Base-by-base conservation (phyloP, 1,140 invertebrate species). In the Achroia grisella region DNA sequence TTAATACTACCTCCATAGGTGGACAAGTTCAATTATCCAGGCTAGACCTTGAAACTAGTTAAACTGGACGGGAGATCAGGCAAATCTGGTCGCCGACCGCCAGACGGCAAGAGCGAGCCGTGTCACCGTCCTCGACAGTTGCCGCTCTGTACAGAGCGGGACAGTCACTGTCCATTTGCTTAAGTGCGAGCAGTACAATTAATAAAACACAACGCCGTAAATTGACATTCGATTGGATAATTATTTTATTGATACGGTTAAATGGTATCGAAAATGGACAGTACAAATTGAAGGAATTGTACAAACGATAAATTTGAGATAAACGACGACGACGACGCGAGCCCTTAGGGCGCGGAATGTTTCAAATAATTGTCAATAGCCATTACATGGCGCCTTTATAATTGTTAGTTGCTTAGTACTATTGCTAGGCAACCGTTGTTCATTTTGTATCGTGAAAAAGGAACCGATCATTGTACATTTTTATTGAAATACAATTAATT, bases 201-300 rank as follows among this genome's bases (percentile, higher is more conserved):
- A 28, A 56, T 15, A 14, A 33, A 56, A 68, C 63, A 68, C n/a
- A 67, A 56, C 62, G 39, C 53, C 70, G 62, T 69, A 74, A 78
- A 76, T 76, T 77, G 73, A 53, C 46, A 50, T 53, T 71, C 71
- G 72, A 81, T 78, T 81, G 77, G 74, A 71, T 81, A 81, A 81
- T 81, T 78, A 74, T 81, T 76, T 76, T 76, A 81, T 81, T 78
- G 77, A 78, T 71, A 78, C 58, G 70, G 62, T 70, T 71, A 72
- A 81, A 72, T 58, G 67, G 11, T 14, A 14, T 35, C 14, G 33
- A 35, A 14, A 35, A 35, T 35, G 33, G 33, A 13, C 14, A 8
- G 33, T 23, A 23, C 33, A 14, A 12, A 35, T 35, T 23, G 17
- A 23, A 3, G 17, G 17, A 6, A 23, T n/a, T n/a, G n/a, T n/a